Conservation (phyloP, 1,140 invertebrate species). For the Heliothis subflexa region DNA sequence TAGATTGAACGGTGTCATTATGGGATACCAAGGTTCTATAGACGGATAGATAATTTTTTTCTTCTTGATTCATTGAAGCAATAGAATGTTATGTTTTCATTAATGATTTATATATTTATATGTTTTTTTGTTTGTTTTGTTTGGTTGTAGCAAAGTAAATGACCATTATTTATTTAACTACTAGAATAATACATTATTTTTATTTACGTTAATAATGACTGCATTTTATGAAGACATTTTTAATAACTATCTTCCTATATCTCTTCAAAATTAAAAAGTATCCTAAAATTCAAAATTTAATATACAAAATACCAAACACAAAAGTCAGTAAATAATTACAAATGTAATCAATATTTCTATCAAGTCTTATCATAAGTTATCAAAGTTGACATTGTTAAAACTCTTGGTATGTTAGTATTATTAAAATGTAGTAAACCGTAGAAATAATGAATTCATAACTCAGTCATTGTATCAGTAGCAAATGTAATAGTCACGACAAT, state of each 20-base stretch:
- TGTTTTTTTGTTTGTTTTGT: background rate
- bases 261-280: background rate
- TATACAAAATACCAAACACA: background rate
- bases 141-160: too few species aligned
- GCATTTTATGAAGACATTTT: background rate
- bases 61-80: background rate
- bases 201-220: background rate
- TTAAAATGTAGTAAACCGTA: slow-evolving; percentile 37
- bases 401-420: background rate
- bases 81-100: background rate
- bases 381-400: background rate
- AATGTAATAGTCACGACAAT: slow-evolving; percentile 3
- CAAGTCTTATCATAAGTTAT: slow-evolving; percentile 9
- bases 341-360: background rate
- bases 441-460: slow-evolving; percentile 34
- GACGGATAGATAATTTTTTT: slow-evolving; percentile 2
- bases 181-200: too few species aligned
- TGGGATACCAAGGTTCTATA: slow-evolving; percentile 33
- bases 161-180: too few species aligned
- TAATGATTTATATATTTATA: too few species aligned
- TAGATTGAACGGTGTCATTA: slow-evolving; percentile 80
- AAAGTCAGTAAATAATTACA: background rate
- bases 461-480: background rate
- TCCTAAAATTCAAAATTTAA: background rate
- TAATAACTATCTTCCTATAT: too few species aligned